Evolutionary conservation across 2,797 vertebrate genomes (phyloP).

Genomic region (Zalophus californianus): DNA sequence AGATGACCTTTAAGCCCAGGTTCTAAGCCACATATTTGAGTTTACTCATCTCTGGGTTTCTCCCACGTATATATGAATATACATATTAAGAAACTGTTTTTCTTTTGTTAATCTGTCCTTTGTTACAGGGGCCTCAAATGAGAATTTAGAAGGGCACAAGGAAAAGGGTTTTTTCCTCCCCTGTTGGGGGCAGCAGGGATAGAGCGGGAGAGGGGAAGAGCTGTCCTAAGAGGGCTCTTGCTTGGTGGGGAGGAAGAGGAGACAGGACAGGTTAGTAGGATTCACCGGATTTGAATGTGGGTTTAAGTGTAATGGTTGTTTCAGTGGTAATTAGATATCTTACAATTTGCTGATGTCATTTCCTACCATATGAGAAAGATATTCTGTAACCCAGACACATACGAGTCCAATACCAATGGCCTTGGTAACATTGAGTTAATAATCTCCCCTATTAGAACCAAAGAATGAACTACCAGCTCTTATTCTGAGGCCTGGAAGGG

Average conservation of each 20-base stretch:
- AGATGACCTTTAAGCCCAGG: neutral
- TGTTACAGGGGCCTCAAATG: neutral
- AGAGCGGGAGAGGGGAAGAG: neutral
- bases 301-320: neutral
- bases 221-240: neutral
- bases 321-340: constrained; percentile 12
- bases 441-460: neutral
- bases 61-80: neutral
- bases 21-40: neutral
- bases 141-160: neutral
- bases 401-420: neutral
- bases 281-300: neutral
- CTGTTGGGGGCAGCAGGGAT: neutral
- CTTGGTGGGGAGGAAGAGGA: neutral
- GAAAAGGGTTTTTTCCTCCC: neutral
- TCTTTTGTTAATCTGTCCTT: neutral
- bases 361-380: neutral
- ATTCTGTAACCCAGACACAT: neutral
- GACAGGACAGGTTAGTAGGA: neutral
- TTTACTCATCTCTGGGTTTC: neutral
- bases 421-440: neutral
- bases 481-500: neutral
- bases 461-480: constrained; percentile 37
- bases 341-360: neutral
- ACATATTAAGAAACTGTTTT: neutral